Evolutionary conservation across 2,797 vertebrate species (phyloP), one percentile per base, ranked within the genome.

Genomic region (Pagetopsis macropterus): DNA sequence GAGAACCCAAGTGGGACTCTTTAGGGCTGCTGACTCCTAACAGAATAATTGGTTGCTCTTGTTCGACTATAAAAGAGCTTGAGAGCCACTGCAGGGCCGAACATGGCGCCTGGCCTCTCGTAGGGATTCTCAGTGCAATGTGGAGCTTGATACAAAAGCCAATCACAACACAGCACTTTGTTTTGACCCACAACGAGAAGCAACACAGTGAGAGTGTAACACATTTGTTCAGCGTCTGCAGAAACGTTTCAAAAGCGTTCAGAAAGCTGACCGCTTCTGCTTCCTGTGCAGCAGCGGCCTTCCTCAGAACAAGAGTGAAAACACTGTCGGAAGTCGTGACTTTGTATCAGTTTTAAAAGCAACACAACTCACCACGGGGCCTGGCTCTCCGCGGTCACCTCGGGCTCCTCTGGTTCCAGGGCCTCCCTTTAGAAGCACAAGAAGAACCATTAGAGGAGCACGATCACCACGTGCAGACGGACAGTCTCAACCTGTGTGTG

Each of bases 391-490:
- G 15, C 94, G 94, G n/a, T 96, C 95, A 10, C 98, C 97, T 92
- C 97, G 91, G 21, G 96, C 94, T 87, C 98, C 98, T 93, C 98
- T 93, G 89, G 97, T 94, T 52, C 98, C 98, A 3, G 96, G 93
- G 61, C 96, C 96, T 73, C 98, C 98, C 98, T 99, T 66, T 49
- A 49, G 65, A 93, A 82, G 80, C 55, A 65, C 45, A 72, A 12
- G 54, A 0, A 49, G 16, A 2, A 1, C 23, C 16, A 23, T 72
- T 3, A 43, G 2, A 66, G 12, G 9, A 7, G 5, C 41, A 49
- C 23, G 0, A 7, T 51, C 16, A 75, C 44, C 44, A 54, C 15
- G 16, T 16, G 31, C 1, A 55, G 9, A 33, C 11, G 2, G 2
- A 55, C 43, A 5, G 16, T 14, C 21, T 50, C 16, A 44, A 9